Conservation (phyloP, 2,113 vertebrate species). For the Hylia prasina region DNA sequence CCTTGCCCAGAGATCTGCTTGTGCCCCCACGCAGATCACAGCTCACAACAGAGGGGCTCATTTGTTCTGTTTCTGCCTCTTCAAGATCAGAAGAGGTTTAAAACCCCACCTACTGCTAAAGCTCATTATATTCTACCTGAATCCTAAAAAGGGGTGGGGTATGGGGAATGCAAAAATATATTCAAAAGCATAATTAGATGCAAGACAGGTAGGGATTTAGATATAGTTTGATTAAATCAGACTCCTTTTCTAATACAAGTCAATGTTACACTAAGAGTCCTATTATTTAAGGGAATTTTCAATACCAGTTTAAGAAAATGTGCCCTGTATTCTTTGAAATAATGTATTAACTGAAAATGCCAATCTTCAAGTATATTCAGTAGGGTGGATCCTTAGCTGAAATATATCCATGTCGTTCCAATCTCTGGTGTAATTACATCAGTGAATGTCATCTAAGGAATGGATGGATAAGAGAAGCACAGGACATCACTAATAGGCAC, state of each 20-base stretch:
- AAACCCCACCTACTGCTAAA: conserved; percentile 18
- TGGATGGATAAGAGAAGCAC: neutral
- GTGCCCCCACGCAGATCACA: neutral
- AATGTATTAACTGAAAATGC: neutral
- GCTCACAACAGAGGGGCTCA: neutral
- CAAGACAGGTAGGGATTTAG: conserved; percentile 47
- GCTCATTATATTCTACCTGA: conserved; percentile 58
- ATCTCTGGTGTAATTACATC: neutral
- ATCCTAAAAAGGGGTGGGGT: conserved; percentile 6
- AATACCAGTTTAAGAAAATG: neutral
- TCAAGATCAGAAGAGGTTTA: conserved; percentile 50
- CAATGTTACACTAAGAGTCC: neutral
- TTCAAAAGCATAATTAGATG: conserved; percentile 53
- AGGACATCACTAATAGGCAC: neutral
- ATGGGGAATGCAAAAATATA: neutral
- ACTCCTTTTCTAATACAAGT: conserved; percentile 45
- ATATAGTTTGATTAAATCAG: conserved; percentile 61
- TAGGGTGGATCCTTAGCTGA: neutral
- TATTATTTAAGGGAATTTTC: conserved; percentile 1
- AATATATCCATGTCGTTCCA: neutral
- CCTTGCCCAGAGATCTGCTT: neutral
- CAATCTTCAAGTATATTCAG: neutral
- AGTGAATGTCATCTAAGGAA: neutral
- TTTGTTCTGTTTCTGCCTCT: conserved; percentile 54
- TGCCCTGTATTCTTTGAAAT: neutral